Evolutionary conservation across 2,797 vertebrate genomes (phyloP), one percentile per base, ranked within the genome.

Genomic region (Danio albolineatus): DNA sequence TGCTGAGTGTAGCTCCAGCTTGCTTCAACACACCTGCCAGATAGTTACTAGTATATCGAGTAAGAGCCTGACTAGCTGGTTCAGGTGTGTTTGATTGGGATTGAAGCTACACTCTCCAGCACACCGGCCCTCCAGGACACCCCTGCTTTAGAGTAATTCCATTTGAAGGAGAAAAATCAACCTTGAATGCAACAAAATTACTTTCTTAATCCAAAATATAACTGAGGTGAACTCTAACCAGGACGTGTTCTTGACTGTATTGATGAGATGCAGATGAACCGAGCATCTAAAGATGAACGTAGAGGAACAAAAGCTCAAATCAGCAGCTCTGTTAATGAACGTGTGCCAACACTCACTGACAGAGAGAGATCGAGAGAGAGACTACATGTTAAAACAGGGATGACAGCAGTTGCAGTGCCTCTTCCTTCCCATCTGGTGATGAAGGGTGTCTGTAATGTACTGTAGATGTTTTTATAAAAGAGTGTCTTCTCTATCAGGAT

Each of bases 391-490:
- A 10, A 21, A 28, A 70, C 48, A 48, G 48, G 28, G 21, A 78
- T 67, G 46, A 48, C 48, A 80, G 36, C 73, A 61, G 71, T 10
- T 51, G 54, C 10, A 73, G 54, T 39, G 56, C 10, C 46, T 61
- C 44, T 64, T 75, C 28, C 19, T 79, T 49, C 48, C 28, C 28
- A 56, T 62, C 53, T 39, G 64, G 56, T 28, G 67, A 80, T 54
- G 19, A 78, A 77, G 76, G 44, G 56, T 51, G 39, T 53, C 48
- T 51, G 7, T 46, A 12, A 46, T 12, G 7, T 46, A 46, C 41
- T 78, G 77, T 54, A 60, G 59, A 46, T 72, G 44, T 79, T 60
- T 8, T 9, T 72, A 83, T 89, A 88, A 90, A 80, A 71, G 10
- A 8, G 54, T 38, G n/a, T 70, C 66, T 39, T n/a, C n/a, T 28